Conservation (phyloP, 2,113 vertebrate genomes). For the Ranitomeya imitator region DNA sequence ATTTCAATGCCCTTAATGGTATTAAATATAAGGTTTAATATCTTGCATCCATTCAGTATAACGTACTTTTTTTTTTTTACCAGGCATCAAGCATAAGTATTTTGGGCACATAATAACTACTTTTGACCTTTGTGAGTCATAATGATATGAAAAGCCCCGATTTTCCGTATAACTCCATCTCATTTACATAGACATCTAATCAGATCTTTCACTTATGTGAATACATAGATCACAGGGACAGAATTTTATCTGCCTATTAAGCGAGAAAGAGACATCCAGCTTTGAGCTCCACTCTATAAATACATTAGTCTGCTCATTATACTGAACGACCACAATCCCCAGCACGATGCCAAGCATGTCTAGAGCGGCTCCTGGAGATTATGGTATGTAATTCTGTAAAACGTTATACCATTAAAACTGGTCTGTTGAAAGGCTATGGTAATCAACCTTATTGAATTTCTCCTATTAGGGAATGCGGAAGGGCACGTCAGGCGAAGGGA, state of each 20-base stretch:
- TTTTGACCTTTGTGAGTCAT: background rate
- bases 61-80: background rate
- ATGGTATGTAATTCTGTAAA: conserved; percentile 17
- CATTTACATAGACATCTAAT: conserved; percentile 12
- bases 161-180: background rate
- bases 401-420: conserved; percentile 16
- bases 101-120: background rate
- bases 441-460: background rate
- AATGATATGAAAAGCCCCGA: background rate
- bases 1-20: background rate
- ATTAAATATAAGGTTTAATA: background rate
- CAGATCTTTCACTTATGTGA: background rate
- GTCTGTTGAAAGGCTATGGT: background rate
- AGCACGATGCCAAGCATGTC: background rate
- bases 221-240: background rate
- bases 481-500: background rate
- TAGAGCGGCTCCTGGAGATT: background rate
- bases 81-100: background rate
- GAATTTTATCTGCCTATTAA: conserved; percentile 6
- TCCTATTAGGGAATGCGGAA: background rate
- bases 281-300: conserved; percentile 28
- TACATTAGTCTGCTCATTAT: conserved; percentile 36
- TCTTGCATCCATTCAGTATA: background rate
- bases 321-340: background rate
- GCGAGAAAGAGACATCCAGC: conserved; percentile 12